Evolutionary conservation across 2,888 invertebrate species (phyloP).

Genomic region (Lamellibrachia columna): DNA sequence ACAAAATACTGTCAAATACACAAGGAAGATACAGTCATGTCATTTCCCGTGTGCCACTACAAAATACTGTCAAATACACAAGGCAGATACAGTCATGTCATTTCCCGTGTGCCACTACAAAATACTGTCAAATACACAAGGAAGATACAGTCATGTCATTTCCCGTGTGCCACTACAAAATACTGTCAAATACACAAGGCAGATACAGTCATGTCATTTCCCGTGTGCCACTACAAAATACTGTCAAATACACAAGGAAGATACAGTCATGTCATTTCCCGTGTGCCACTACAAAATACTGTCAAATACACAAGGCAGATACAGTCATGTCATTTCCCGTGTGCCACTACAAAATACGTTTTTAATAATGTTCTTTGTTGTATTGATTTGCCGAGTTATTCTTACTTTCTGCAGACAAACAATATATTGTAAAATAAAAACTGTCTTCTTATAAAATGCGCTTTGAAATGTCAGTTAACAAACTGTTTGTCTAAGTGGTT

Average conservation of each 20-base stretch:
- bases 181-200: slow-evolving; percentile 13
- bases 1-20: slow-evolving; percentile 18
- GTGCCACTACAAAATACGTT: not conserved
- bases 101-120: not conserved
- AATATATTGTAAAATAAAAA: not conserved
- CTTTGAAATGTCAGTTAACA: not conserved
- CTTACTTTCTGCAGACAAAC: not conserved
- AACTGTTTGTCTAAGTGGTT: not conserved
- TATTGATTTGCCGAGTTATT: not conserved
- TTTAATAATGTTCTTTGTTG: not conserved
- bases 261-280: not conserved
- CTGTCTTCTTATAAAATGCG: not conserved
- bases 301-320: no score
- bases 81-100: not conserved
- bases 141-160: not conserved
- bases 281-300: not conserved
- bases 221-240: not conserved
- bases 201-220: not conserved
- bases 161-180: not conserved
- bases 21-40: not conserved
- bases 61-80: slow-evolving; percentile 17
- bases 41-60: not conserved
- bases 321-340: no score
- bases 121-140: slow-evolving; percentile 17
- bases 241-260: not conserved